Conservation (phyloP, 1,140 invertebrate genomes). For the Macrobrachium nipponense region DNA sequence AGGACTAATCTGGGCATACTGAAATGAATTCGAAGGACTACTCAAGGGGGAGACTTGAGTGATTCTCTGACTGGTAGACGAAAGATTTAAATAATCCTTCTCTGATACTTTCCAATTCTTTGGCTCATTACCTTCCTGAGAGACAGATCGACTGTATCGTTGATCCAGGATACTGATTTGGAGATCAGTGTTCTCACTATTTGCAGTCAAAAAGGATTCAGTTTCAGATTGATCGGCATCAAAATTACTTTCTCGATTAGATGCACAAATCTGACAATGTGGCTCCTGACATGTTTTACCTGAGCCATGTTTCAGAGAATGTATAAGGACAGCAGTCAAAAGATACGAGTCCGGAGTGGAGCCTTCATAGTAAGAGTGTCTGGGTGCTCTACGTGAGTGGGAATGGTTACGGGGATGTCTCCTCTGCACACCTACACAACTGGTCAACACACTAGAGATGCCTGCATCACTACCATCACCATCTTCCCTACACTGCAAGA, state of each 20-base stretch:
- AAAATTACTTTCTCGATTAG: neutral
- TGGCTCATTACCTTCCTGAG: constrained; percentile 27
- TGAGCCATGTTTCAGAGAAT: constrained; percentile 60
- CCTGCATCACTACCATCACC: constrained; percentile 48
- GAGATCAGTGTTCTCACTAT: constrained; percentile 4
- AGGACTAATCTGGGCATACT: constrained; percentile 56
- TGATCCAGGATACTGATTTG: neutral
- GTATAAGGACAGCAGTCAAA: constrained; percentile 61
- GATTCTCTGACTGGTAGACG: neutral
- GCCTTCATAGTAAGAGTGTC: constrained; percentile 64
- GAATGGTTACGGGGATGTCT: constrained; percentile 26
- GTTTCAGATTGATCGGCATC: neutral
- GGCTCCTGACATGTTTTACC: constrained; percentile 46
- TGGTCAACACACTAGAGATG: constrained; percentile 44
- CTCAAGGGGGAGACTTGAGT: constrained; percentile 25
- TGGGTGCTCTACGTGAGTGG: constrained; percentile 36
- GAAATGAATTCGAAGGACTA: constrained; percentile 47
- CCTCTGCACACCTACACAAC: constrained; percentile 48
- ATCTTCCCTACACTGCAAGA: constrained; percentile 63
- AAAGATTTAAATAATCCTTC: neutral
- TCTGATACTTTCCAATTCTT: constrained; percentile 13
- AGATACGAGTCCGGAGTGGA: constrained; percentile 61
- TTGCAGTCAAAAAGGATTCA: neutral
- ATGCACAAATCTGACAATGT: constrained; percentile 36
- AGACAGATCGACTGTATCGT: constrained; percentile 26